A percentile compares a stretch with the other conserved stretches of the same genome.
These are phyloP conservation scores for Platyrinchus mystaceus DNA, from an alignment of 2,797 vertebrate genomes.

Conservation along the genomic window DNA sequence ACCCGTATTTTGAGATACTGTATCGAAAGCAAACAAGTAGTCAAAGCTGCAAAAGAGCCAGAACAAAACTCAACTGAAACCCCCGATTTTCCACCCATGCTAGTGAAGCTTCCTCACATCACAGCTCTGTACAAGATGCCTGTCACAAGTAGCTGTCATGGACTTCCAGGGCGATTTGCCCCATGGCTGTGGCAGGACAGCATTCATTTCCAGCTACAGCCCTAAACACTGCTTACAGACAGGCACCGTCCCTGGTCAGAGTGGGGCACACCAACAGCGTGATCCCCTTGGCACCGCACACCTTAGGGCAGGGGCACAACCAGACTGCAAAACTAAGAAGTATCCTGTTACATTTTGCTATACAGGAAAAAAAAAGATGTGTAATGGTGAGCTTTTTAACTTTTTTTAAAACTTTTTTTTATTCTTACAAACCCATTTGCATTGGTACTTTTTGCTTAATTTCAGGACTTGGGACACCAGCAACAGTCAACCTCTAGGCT, in stretches of 20 bases:
- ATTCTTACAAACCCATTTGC: conserved; percentile 49
- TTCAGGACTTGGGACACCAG: not conserved
- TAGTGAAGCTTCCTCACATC: not conserved
- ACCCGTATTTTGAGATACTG: not conserved
- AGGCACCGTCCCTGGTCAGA: accelerated
- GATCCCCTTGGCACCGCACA: not conserved
- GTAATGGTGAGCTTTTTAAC: not conserved
- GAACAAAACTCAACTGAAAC: accelerated
- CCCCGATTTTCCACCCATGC: not conserved
- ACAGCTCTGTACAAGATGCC: not conserved
- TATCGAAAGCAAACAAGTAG: not conserved
- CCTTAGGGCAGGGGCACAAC: not conserved
- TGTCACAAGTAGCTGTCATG: accelerated
- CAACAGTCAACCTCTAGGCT: not conserved
- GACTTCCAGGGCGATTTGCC: accelerated
- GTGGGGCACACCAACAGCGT: not conserved
- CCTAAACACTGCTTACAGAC: accelerated
- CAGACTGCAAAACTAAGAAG: not conserved
- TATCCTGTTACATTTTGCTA: accelerated
- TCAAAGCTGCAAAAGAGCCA: not conserved
- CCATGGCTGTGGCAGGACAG: not conserved
- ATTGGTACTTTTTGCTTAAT: not conserved
- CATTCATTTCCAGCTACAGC: not conserved
- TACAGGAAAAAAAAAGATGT: not conserved
- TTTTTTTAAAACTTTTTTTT: conserved; percentile 31